Evolutionary conservation across 2,888 invertebrate species (phyloP).

Genomic region (Erannis defoliaria): DNA sequence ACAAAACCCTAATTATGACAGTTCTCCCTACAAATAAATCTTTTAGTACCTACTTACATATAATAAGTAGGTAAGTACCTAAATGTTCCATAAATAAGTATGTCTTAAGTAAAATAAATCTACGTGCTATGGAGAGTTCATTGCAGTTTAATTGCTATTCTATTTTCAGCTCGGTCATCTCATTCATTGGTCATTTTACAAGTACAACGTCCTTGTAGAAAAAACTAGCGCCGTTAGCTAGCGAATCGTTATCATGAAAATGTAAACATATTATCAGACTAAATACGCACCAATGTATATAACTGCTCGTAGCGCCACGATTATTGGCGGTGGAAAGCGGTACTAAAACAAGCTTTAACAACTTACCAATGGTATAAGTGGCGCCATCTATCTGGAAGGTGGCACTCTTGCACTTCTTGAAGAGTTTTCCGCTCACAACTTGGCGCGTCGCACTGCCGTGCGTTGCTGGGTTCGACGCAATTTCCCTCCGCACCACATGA

Average conservation of each 20-base stretch:
- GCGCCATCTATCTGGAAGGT: slow-evolving; percentile 95
- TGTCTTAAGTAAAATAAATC: background rate
- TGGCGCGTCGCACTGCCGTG: slow-evolving; percentile 83
- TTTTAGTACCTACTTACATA: too few relatives aligned
- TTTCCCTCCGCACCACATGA: slow-evolving; percentile 68
- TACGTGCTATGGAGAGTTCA: background rate
- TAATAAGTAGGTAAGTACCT: too few relatives aligned
- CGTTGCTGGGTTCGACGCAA: slow-evolving; percentile 78
- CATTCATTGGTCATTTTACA: too few relatives aligned
- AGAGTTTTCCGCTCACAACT: slow-evolving; percentile 86
- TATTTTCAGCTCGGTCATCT: slow-evolving; percentile 10
- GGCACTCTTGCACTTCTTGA: slow-evolving; percentile 95
- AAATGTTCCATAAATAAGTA: background rate
- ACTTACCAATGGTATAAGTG: slow-evolving; percentile 94
- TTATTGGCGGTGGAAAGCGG: slow-evolving; percentile 44
- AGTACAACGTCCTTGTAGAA: slow-evolving; percentile 10
- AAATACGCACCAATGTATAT: slow-evolving; percentile 1
- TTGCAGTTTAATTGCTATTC: slow-evolving; percentile 12
- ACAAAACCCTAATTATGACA: too few relatives aligned
- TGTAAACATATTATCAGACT: slow-evolving; percentile 3
- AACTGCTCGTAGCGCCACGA: slow-evolving; percentile 37
- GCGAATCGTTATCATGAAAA: background rate
- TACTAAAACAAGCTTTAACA: slow-evolving; percentile 41
- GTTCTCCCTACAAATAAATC: too few relatives aligned
- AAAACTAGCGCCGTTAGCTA: background rate